phyloP scores from a whole-genome alignment of 2,797 vertebrate species.

The Tragopan temminckii region DNA sequence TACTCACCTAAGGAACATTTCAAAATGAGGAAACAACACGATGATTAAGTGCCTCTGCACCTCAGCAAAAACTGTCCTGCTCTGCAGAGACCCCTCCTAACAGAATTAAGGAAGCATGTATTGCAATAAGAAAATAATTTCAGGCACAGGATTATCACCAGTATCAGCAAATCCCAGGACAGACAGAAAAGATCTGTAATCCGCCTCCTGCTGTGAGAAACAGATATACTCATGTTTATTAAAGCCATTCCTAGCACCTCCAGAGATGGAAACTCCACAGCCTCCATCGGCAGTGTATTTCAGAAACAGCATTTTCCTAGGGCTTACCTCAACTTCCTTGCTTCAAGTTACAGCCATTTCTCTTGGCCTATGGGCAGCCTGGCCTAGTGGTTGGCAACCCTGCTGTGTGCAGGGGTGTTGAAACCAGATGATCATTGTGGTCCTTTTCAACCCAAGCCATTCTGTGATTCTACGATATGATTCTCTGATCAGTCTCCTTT shows the following conservation, averaged over 20 bases:
- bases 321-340: not conserved
- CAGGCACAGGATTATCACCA: not conserved
- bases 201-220: not conserved
- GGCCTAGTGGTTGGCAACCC: too few relatives aligned
- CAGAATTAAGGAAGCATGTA: not conserved
- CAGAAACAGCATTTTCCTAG: not conserved
- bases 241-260: not conserved
- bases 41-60: slow-evolving; percentile 13
- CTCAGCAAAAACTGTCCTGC: not conserved
- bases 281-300: not conserved
- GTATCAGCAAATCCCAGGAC: not conserved
- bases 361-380: not conserved
- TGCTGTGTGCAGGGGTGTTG: too few relatives aligned
- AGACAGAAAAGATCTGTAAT: not conserved
- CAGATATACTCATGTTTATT: not conserved
- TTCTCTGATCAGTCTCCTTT: not conserved
- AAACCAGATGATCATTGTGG: too few relatives aligned
- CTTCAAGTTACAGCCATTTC: not conserved
- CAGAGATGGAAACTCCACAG: not conserved
- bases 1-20: slow-evolving; percentile 30
- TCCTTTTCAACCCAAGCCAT: too few relatives aligned
- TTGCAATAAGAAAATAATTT: slow-evolving; percentile 19
- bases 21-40: slow-evolving; percentile 34
- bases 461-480: too few relatives aligned
- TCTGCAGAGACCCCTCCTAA: not conserved